Conservation (phyloP, 2,113 vertebrate species). For the Panurus biarmicus region DNA sequence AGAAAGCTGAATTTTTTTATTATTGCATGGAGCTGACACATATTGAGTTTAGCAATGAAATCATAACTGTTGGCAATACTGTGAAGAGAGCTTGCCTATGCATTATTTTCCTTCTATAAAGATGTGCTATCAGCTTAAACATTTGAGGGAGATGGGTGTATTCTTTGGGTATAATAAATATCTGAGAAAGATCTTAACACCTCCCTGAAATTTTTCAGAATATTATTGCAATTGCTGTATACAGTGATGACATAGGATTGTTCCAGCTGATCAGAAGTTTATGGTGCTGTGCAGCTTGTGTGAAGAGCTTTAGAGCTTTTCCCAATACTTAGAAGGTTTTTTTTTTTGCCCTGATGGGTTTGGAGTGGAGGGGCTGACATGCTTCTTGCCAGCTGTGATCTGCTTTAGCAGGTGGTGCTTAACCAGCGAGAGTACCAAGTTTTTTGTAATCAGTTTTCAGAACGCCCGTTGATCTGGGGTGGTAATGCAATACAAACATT, state of each 20-base stretch:
- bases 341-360: not conserved
- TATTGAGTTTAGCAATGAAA: not conserved
- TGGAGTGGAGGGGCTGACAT: not conserved
- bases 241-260: rapidly evolving
- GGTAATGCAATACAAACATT: not conserved
- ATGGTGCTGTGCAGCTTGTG: not conserved
- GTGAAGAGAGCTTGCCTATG: not conserved
- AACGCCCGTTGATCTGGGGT: not conserved
- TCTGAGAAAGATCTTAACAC: not conserved
- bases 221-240: not conserved
- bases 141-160: not conserved
- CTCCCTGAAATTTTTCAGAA: not conserved
- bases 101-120: not conserved
- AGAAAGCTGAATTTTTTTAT: not conserved
- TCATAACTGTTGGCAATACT: not conserved
- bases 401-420: not conserved
- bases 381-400: not conserved
- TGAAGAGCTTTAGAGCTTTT: not conserved
- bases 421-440: not conserved
- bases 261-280: not conserved
- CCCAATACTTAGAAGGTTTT: too few relatives aligned
- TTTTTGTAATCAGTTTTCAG: not conserved
- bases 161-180: not conserved
- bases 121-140: not conserved
- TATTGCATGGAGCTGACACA: not conserved